Evolutionary conservation across 2,888 invertebrate species (phyloP), one percentile per base, ranked within the genome.

Genomic region (Chrysolina americana): DNA sequence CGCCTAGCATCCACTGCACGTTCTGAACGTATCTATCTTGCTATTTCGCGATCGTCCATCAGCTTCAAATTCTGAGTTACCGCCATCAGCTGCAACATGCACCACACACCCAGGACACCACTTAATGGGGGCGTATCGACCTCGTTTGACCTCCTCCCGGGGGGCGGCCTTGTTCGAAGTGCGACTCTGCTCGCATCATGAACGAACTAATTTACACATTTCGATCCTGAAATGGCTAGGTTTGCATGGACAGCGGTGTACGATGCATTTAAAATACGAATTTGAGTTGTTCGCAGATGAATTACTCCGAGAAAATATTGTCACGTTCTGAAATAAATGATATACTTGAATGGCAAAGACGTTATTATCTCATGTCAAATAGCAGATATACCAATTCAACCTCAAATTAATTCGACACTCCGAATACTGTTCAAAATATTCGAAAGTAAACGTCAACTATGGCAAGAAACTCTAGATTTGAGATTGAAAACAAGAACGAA

Each of bases 61-160:
- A 70, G 47, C 41, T 48, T 70, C 63, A 63, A 17, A 63, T 63
- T 63, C 48, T 36, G 62, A 63, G 63, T 70, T 63, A 70, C 36
- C 15, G 63, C 70, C 48, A 28, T 70, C 70, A 41, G 63, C 50
- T 70, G 70, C 70, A 63, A 59, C 28, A 59, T 28, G 28, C 59
- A 15, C 28, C 15, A n/a, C 17, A n/a, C 28, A 28, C 59, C 59
- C 59, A 59, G 59, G 59, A 28, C 28, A 28, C 28, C 28, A n/a
- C 28, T 59, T 59, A 59, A 59, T 28, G 28, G 23, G 68, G 53
- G 68, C 53, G 41, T 41, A 56, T 41, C 48, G 56, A 68, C 21
- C 56, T 19, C 56, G 41, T 56, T 68, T 9, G 28, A 59, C 28
- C 59, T 28, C 15, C 21, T 5, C 15, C 21, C 15, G 41, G 23